Evolutionary conservation across 2,797 vertebrate genomes (phyloP).

Genomic region (Microcaecilia unicolor): DNA sequence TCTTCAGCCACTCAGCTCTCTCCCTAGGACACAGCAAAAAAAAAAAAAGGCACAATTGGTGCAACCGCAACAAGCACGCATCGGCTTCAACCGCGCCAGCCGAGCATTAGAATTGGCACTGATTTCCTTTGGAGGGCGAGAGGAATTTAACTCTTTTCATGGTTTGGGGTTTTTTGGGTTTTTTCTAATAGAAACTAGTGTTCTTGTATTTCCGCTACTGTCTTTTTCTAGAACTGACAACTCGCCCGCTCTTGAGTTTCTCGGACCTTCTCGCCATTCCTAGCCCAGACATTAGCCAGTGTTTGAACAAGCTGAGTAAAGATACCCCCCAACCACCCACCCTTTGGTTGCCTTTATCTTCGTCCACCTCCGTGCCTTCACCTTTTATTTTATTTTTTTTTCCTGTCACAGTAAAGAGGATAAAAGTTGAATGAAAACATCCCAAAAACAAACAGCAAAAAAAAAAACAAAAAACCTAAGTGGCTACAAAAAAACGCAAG

Average conservation of each 20-base stretch:
- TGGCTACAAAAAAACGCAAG: conserved; percentile 8
- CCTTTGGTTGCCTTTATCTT: not conserved
- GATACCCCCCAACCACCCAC: not conserved
- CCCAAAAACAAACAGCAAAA: no score
- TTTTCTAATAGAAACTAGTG: no score
- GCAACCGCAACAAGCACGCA: conserved; percentile 7
- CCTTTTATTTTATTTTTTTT: not conserved
- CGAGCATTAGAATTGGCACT: not conserved
- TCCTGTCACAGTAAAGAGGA: conserved; percentile 3
- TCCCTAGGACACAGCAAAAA: conserved; percentile 29
- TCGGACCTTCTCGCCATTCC: no score
- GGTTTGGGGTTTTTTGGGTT: not conserved
- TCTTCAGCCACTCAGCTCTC: conserved; percentile 64
- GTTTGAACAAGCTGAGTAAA: no score
- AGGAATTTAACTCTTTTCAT: not conserved
- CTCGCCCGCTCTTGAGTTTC: no score
- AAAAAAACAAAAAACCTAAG: no score
- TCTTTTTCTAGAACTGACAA: no score
- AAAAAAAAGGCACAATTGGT: conserved; percentile 4
- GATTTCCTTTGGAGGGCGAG: no score
- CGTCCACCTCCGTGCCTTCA: not conserved
- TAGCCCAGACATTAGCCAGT: no score
- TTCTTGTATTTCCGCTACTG: no score
- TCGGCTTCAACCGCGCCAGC: not conserved
- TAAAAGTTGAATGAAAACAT: not conserved